Evolutionary conservation across 1,140 invertebrate species (phyloP).

Genomic region (Monochamus saltuarius): DNA sequence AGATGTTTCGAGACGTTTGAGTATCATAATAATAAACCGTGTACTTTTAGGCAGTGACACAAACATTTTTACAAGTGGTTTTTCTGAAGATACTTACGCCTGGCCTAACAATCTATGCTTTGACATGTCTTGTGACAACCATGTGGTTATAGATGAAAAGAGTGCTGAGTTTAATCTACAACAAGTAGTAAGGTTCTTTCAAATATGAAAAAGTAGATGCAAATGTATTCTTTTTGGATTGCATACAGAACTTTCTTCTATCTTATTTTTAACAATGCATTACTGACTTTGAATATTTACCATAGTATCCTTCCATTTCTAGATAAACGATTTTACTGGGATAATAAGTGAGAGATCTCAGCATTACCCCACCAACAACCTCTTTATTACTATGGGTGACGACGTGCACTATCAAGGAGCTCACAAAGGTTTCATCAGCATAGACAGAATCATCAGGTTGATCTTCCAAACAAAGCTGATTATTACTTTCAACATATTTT

Average conservation of each 20-base stretch:
- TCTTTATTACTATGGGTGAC: conserved; percentile 89
- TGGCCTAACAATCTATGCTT: conserved; percentile 89
- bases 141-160: conserved; percentile 70
- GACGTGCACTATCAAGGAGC: conserved; percentile 91
- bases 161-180: conserved; percentile 75
- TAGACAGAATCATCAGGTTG: conserved; percentile 88
- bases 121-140: conserved; percentile 79
- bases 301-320: conserved; percentile 4
- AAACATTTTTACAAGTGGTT: conserved; percentile 69
- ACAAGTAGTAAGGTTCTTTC: conserved; percentile 57
- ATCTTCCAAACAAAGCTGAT: conserved; percentile 61
- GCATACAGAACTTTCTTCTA: no score
- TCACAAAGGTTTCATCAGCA: conserved; percentile 78
- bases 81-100: conserved; percentile 75
- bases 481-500: conserved; percentile 71
- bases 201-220: background rate
- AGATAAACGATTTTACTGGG: conserved; percentile 61
- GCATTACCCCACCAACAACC: conserved; percentile 67
- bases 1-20: no score
- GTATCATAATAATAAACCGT: no score
- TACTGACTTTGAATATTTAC: no score
- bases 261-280: no score
- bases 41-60: conserved; percentile 52
- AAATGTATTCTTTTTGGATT: no score
- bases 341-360: conserved; percentile 52